Conservation (phyloP, 2,888 invertebrate species). For the Carpatolechia fugitivella region DNA sequence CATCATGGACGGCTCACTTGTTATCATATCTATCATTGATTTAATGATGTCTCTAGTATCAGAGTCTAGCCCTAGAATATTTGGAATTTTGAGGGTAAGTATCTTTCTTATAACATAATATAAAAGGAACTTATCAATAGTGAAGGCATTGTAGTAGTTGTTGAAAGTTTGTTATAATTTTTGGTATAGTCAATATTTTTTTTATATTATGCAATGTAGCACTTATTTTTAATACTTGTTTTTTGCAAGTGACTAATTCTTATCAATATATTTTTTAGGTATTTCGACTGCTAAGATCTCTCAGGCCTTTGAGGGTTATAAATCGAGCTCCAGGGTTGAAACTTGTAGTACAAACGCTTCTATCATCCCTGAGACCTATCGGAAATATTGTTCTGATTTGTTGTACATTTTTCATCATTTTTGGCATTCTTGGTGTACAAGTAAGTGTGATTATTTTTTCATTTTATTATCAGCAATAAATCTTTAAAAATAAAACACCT, state of each 20-base stretch:
- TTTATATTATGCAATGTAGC: no score
- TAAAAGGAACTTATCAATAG: no score
- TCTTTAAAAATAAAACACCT: no score
- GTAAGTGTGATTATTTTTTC: slow-evolving; percentile 62
- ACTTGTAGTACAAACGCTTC: slow-evolving; percentile 98
- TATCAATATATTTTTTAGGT: slow-evolving; percentile 79
- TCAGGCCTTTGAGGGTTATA: slow-evolving; percentile 97
- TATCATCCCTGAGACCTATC: slow-evolving; percentile 98
- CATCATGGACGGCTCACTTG: slow-evolving; percentile 99
- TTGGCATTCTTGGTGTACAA: slow-evolving; percentile 99
- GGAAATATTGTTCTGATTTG: slow-evolving; percentile 99
- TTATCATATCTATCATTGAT: slow-evolving; percentile 98
- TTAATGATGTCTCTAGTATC: slow-evolving; percentile 96
- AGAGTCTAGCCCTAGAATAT: slow-evolving; percentile 96
- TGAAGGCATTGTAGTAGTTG: no score
- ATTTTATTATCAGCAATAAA: no score
- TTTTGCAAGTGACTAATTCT: not conserved
- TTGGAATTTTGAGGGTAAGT: slow-evolving; percentile 96
- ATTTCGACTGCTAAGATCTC: slow-evolving; percentile 95
- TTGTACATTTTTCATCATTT: slow-evolving; percentile 99
- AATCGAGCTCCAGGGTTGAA: slow-evolving; percentile 99
- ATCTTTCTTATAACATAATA: not conserved
- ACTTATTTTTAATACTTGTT: no score
- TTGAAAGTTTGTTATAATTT: no score
- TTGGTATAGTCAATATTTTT: no score